Evolutionary conservation across 2,113 vertebrate genomes (phyloP), one percentile per base, ranked within the genome.

Genomic region (Tringa solitaria): DNA sequence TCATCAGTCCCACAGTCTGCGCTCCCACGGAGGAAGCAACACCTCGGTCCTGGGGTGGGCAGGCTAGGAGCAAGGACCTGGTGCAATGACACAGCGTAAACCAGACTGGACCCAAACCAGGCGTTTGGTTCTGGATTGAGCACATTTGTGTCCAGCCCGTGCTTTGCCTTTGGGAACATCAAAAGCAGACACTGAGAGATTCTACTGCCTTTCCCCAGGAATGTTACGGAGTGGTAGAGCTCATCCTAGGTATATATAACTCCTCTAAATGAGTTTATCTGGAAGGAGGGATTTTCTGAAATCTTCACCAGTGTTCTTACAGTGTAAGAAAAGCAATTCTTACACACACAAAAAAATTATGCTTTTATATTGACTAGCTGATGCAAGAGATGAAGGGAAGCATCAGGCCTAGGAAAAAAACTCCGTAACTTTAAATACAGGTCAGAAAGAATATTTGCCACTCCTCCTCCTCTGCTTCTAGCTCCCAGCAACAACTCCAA

Each of bases 31-130:
- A 28, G 65, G 11, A 20, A 13, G 35, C 69, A 32, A 51, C 18
- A 18, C 26, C 18, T 8, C 0, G 10, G 24, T 3, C 12, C 26
- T 9, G 73, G 2, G 2, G 28, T 0, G 0, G 20, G 19, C 35
- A 6, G 39, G 5, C 17, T 2, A n/a, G n/a, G n/a, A n/a, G 15
- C 16, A 43, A 8, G 53, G 13, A 43, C 1, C 37, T 18, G 23
- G 32, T 26, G 39, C 28, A 7, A 22, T 21, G 48, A 4, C 37
- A 11, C 1, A 4, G 22, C 2, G 15, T 8, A 3, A 39, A 32
- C 3, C 33, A 14, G 80, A 14, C 14, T 28, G 1, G 9, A 39
- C 37, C 14, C 24, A 1, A 18, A 53, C 5, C 18, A 8, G 72
- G 7, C 0, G 1, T 41, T 24, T 17, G 14, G 17, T 6, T 48